phyloP scores from a whole-genome alignment of 2,797 vertebrate genomes.

The Bufotes viridis region DNA sequence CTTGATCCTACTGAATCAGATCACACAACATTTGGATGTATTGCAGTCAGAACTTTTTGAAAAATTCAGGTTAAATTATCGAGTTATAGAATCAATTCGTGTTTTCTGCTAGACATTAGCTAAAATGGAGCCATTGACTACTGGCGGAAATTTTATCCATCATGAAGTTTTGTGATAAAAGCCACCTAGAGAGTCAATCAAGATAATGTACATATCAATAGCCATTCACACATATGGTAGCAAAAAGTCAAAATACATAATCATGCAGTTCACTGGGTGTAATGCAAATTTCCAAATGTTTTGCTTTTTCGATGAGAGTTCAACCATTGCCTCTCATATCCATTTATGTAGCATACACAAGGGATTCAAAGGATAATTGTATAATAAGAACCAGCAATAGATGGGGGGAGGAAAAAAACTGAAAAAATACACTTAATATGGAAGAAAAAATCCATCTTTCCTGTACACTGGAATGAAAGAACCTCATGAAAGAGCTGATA shows the following conservation, averaged over 20 bases:
- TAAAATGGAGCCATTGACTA: not conserved
- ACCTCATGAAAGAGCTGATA: not conserved
- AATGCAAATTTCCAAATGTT: not conserved
- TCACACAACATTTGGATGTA: too few relatives aligned
- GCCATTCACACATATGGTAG: too few relatives aligned
- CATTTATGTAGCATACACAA: not conserved
- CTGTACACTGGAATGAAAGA: not conserved
- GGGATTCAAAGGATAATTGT: not conserved
- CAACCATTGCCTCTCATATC: not conserved
- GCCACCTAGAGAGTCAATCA: too few relatives aligned
- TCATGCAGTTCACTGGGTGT: too few relatives aligned
- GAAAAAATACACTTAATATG: not conserved
- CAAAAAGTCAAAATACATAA: too few relatives aligned
- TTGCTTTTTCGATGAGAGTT: not conserved
- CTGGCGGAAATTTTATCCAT: not conserved
- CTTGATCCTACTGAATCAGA: too few relatives aligned
- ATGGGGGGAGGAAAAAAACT: not conserved
- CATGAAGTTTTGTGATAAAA: not conserved
- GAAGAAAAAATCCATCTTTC: not conserved
- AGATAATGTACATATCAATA: too few relatives aligned
- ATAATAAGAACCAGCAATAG: not conserved
- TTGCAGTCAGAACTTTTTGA: too few relatives aligned
- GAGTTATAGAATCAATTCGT: too few relatives aligned
- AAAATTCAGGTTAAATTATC: too few relatives aligned
- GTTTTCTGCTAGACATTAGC: not conserved